phyloP scores from a whole-genome alignment of 2,888 invertebrate genomes.

The Tryphoninae sp. region DNA sequence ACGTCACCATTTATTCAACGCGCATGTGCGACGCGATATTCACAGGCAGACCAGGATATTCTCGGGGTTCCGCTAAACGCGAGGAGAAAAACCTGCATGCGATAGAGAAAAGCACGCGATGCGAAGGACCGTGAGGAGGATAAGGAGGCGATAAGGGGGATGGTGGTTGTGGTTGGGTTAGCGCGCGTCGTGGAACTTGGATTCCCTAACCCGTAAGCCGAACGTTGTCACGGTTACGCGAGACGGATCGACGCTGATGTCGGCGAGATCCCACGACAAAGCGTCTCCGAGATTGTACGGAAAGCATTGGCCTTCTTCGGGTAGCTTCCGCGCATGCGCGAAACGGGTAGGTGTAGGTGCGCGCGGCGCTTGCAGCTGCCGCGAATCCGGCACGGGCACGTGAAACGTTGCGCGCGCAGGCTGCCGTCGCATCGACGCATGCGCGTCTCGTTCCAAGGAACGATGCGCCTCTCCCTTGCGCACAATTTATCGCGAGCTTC shows the following conservation, averaged over 20 bases:
- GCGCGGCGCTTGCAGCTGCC: no score
- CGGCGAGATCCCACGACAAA: slow-evolving; percentile 66
- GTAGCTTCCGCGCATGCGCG: no score
- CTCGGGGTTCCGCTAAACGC: slow-evolving; percentile 10
- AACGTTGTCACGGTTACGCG: slow-evolving; percentile 62
- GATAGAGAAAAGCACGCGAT: slow-evolving; percentile 21
- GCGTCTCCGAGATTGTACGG: slow-evolving; percentile 65
- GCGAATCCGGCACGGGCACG: no score
- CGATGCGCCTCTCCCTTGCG: slow-evolving; percentile 26
- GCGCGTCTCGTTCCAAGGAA: not conserved
- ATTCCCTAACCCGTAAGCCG: slow-evolving; percentile 52
- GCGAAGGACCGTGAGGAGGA: slow-evolving; percentile 46
- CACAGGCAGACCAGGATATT: slow-evolving; percentile 26
- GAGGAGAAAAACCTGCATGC: slow-evolving; percentile 47
- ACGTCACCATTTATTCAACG: not conserved
- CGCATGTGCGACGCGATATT: not conserved
- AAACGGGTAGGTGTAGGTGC: no score
- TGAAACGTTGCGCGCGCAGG: no score
- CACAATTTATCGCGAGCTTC: slow-evolving; percentile 19
- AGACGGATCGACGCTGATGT: slow-evolving; percentile 66
- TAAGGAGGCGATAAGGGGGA: slow-evolving; percentile 47
- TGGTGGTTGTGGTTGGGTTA: slow-evolving; percentile 32
- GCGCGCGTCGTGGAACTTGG: slow-evolving; percentile 8
- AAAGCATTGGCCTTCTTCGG: slow-evolving; percentile 49
- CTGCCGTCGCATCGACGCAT: no score